Evolutionary conservation across 2,113 vertebrate genomes (phyloP), one percentile per base, ranked within the genome.

Genomic region (Callipepla californica): DNA sequence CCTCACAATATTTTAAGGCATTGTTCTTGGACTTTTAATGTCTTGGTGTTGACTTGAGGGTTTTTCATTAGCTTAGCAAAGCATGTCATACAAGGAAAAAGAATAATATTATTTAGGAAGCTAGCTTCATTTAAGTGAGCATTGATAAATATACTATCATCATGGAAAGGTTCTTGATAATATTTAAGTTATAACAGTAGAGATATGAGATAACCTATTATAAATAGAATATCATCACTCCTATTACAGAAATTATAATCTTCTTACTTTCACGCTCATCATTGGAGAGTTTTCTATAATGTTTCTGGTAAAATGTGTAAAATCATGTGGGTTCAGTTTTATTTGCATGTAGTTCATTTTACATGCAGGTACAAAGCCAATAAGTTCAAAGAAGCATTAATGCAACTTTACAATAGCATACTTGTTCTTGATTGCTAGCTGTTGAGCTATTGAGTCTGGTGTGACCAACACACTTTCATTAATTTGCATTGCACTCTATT

Each of bases 271-370:
- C 11, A 50, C 48, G 13, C 48, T 70, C 1, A 45, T 36, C 67
- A 3, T 22, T 4, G 2, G 32, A 63, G 28, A 67, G 16, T 18
- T 7, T 1, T 53, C 8, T 28, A 38, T 47, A 59, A 0, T 57
- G 5, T 80, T 66, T 73, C 34, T 63, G 79, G 73, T 73, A 87
- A 95, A 91, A 84, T 34, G 40, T 12, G 44, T 63, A 53, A 86
- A 87, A 67, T 3, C 12, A 32, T 34, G 1, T 22, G 11, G 2
- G 14, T n/a, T 91, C 89, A 10, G 7, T 45, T 82, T 73, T 87
- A 42, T 38, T 75, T 88, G 18, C 23, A 80, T 48, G 9, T 65
- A 51, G 6, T 80, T 66, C 76, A 0, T 28, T 79, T 78, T 67
- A 65, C 28, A 59, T 40, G 8, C 3, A 59, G 20, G 21, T 62